These are phyloP conservation scores for Rousettus leschenaultii DNA, from an alignment of 2,113 vertebrate genomes.

Conservation along the genomic window DNA sequence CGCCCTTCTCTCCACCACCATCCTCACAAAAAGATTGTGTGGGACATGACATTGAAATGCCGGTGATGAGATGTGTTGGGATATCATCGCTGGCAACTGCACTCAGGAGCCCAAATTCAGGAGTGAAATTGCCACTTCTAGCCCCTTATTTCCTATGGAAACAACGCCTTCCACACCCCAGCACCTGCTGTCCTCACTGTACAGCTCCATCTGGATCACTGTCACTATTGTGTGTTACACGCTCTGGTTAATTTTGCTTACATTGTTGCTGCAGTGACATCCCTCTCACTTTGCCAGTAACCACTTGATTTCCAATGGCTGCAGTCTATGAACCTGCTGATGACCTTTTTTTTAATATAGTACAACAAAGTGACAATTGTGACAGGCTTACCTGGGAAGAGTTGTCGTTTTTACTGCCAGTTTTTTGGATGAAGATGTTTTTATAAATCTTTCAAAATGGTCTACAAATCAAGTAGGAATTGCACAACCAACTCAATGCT, in stretches of 20 bases:
- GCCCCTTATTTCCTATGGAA: slow-evolving; percentile 87
- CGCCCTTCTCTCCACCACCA: slow-evolving; percentile 23
- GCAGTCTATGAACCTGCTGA: slow-evolving; percentile 79
- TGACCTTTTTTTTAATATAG: slow-evolving; percentile 81
- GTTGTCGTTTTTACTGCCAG: slow-evolving; percentile 86
- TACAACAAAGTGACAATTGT: slow-evolving; percentile 79
- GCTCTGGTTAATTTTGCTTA: slow-evolving; percentile 57
- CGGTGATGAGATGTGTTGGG: not conserved
- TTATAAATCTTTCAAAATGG: slow-evolving; percentile 83
- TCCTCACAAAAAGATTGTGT: not conserved
- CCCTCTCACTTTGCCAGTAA: slow-evolving; percentile 68
- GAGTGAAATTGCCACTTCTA: slow-evolving; percentile 70
- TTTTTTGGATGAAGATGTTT: slow-evolving; percentile 86
- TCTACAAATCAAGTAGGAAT: slow-evolving; percentile 70
- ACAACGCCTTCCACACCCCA: slow-evolving; percentile 63
- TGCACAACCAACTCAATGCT: slow-evolving; percentile 67
- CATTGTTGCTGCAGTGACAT: slow-evolving; percentile 68
- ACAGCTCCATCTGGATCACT: not conserved
- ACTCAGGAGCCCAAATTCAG: slow-evolving; percentile 68
- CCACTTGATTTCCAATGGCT: slow-evolving; percentile 77
- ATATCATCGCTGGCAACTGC: not conserved
- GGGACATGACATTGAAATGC: slow-evolving; percentile 35
- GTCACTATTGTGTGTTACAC: not conserved
- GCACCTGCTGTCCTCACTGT: slow-evolving; percentile 9
- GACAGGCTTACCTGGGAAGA: slow-evolving; percentile 80